Base-by-base conservation (phyloP, 2,113 vertebrate genomes). In the Hemicordylus capensis region DNA sequence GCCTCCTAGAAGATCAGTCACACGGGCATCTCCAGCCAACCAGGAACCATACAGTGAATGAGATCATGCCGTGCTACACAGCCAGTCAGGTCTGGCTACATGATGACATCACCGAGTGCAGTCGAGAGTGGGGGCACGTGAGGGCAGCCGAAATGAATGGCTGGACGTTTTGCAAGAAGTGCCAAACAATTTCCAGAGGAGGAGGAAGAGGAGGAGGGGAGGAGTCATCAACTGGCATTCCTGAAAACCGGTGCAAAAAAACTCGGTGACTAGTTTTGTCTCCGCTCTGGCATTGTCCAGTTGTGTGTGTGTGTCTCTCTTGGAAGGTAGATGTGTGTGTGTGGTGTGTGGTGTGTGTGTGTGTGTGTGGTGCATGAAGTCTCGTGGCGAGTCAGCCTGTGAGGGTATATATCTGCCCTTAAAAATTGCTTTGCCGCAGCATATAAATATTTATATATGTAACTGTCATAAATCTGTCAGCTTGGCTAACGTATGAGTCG, bases 361-460 rank as follows among this genome's bases (percentile, higher is more conserved):
- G 20, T 42, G 0, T 42, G 0, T 20, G 46, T 12, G 2, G 0
- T 74, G 34, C 89, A 42, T 86, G 88, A 86, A 61, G 42, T 37
- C 89, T 89, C 82, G 46, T 91, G 87, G 89, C 89, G 89, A 92
- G 83, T 89, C 90, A 91, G 19, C 0, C 42, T 72, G 80, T 51
- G 86, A 88, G 81, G 79, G 89, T 90, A 77, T 90, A 81, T 89
- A 89, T 89, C 91, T 89, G 91, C 90, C 94, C 95, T 96, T 94
- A 93, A 96, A 95, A 95, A 92, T 93, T 94, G 95, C 94, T 95
- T 94, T 96, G 96, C 95, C 58, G 93, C 95, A 96, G 94, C 91
- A 90, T 93, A 96, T 97, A 96, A 96, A 96, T 96, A 97, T 97
- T 96, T 97, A 96, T 96, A 95, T 93, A 95, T 93, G 95, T 94